Evolutionary conservation across 2,888 invertebrate genomes (phyloP).

Genomic region (Chromoteleia sp.): DNA sequence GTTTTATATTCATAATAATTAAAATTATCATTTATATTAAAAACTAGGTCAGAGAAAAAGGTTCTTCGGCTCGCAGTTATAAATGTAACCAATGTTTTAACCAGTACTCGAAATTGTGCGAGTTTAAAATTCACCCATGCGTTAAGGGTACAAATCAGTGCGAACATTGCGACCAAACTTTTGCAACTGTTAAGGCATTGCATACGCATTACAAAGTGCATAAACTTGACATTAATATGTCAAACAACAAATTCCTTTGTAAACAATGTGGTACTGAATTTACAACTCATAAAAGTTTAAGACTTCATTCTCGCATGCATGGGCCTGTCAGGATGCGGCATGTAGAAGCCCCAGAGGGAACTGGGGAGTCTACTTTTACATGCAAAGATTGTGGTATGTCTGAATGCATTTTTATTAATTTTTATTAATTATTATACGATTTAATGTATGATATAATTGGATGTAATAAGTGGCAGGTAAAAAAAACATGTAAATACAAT

Average conservation of each 20-base stretch:
- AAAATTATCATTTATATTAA: no score
- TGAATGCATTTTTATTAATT: neutral
- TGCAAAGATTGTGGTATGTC: slow-evolving; percentile 81
- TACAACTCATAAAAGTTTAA: slow-evolving; percentile 88
- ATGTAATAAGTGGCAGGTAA: no score
- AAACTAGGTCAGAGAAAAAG: slow-evolving; percentile 80
- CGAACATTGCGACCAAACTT: slow-evolving; percentile 80
- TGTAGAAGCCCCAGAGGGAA: slow-evolving; percentile 84
- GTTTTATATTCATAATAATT: neutral
- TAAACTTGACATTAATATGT: slow-evolving; percentile 80
- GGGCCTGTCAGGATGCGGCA: slow-evolving; percentile 87
- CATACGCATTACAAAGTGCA: slow-evolving; percentile 88
- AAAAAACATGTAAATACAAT: no score
- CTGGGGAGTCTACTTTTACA: slow-evolving; percentile 79
- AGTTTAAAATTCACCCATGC: slow-evolving; percentile 85
- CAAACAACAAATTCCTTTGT: slow-evolving; percentile 86
- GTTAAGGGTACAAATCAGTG: slow-evolving; percentile 80
- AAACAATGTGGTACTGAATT: slow-evolving; percentile 89
- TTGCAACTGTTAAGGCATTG: slow-evolving; percentile 86
- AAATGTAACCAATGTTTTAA: slow-evolving; percentile 85
- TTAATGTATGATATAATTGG: no score
- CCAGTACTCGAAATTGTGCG: slow-evolving; percentile 84
- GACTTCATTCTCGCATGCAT: slow-evolving; percentile 91
- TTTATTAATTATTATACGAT: no score
- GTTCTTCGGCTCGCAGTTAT: slow-evolving; percentile 80